Evolutionary conservation across 2,888 invertebrate species (phyloP).

Genomic region (Eilema caniola): DNA sequence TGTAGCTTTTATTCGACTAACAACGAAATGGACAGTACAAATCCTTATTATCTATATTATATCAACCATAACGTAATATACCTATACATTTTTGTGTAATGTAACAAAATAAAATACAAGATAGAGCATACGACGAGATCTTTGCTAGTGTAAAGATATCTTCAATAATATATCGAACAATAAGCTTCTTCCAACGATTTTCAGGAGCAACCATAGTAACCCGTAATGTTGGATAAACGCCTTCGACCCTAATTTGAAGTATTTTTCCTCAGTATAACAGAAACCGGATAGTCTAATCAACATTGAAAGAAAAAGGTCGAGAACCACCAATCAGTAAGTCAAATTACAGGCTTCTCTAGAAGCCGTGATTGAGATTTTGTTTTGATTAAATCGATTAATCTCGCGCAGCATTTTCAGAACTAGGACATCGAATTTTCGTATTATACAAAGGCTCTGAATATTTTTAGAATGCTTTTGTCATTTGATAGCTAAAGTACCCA

Average conservation of each 20-base stretch:
- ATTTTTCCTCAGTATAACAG: slow-evolving; percentile 9
- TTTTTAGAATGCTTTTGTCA: neutral
- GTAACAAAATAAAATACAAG: too few species aligned
- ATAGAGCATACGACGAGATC: too few species aligned
- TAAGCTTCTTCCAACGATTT: neutral
- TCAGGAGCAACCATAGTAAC: neutral
- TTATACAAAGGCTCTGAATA: neutral
- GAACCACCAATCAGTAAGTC: slow-evolving; percentile 24
- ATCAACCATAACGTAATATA: too few species aligned
- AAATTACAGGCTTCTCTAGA: slow-evolving; percentile 30
- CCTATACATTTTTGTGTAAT: too few species aligned
- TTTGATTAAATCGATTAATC: slow-evolving; percentile 32
- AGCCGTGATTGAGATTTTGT: slow-evolving; percentile 39
- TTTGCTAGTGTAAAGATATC: too few species aligned
- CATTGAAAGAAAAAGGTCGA: slow-evolving; percentile 26
- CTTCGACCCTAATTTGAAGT: slow-evolving; percentile 13
- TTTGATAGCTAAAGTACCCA: too few species aligned
- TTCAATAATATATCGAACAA: neutral
- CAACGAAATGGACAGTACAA: too few species aligned
- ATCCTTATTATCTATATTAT: too few species aligned
- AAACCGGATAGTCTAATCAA: slow-evolving; percentile 29
- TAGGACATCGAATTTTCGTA: neutral
- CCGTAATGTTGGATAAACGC: slow-evolving; percentile 9
- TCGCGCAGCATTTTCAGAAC: slow-evolving; percentile 14
- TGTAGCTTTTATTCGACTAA: too few species aligned